Evolutionary conservation across 92 coral and sea anemone genomes (phyloP), one percentile per base, ranked within the genome.

Genomic region (Palythoa grandis): DNA sequence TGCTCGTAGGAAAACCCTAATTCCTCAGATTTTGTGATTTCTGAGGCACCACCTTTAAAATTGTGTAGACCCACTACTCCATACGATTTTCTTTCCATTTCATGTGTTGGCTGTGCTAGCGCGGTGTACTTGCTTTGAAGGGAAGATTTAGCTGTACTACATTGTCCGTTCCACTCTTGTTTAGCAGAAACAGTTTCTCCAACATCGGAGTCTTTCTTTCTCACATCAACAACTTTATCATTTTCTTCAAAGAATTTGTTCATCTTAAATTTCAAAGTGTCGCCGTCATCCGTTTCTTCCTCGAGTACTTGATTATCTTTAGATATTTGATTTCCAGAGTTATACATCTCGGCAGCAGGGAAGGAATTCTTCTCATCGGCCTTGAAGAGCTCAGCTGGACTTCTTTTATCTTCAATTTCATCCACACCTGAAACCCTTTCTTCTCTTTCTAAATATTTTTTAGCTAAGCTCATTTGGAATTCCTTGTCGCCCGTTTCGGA

Each of bases 221-320:
- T 16, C 14, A 24, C 24, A 76, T 76, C 82, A 76, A 24, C 22
- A 76, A 7, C 82, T 35, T 54, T 76, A 19, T 76, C 63, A 47
- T 76, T 58, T 76, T 76, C 82, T 54, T 76, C 82, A 76, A 76
- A 76, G 67, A 76, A 76, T 56, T 76, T 76, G 68, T 29, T 76
- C 82, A 76, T 76, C 53, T 76, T 76, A 14, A 76, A 76, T 52
- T 25, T 76, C 68, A 76, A 54, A 25, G 82, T 76, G 53, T 76
- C 82, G 23, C 12, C 48, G 3, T 76, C 82, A 24, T 76, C 82
- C 2, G 15, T 54, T 53, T 76, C 82, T 13, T 24, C 47, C 11
- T 52, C 7, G 22, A 54, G 11, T 16, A 4, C 0, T 14, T 15
- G 13, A 4, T 54, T 35, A 10, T 52, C 82, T 6, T 16, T 65